Evolutionary conservation across 2,888 invertebrate genomes (phyloP), one percentile per base, ranked within the genome.

Genomic region (Aspidapion aeneum): DNA sequence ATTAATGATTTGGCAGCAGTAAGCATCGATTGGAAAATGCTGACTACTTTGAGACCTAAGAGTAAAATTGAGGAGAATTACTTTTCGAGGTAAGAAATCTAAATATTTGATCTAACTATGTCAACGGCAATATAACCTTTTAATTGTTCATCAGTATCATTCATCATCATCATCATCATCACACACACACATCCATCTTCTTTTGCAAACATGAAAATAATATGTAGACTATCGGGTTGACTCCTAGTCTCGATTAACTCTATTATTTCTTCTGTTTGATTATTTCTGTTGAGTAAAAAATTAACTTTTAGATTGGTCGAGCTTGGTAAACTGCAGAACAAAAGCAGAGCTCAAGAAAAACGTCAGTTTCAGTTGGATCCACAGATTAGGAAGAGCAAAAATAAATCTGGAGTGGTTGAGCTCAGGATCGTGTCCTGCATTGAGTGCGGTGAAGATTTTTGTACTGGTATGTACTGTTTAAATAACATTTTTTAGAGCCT

Each of bases 1-100:
- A 84, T 93, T 71, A 86, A 87, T 57, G 94, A 95, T 72, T 81
- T 95, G 57, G 91, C 91, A 72, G 85, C 89, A 9, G 93, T 95
- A 18, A 88, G 92, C 49, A 96, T 96, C 66, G 93, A 94, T 76
- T 96, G 95, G 95, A 87, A 91, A 78, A 95, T 96, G 95, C 82
- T 96, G 62, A 95, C 95, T 16, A 89, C 91, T n/a, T 78, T 91
- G 21, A 83, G 94, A 71, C 95, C 95, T 0, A 93, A 93, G 78
- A 85, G 86, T 22, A 91, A 91, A 74, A 79, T 87, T 20, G 95
- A 96, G 72, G 94, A 95, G 80, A 92, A 93, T 74, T 92, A 91
- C 81, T 95, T 92, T 76, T 91, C 92, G 68, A 87, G 89, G 88
- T 87, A 76, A n/a, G n/a, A n/a, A 69, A n/a, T 18, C 18, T 60